Conservation (phyloP, 2,113 vertebrate species). For the Paramisgurnus dabryanus region DNA sequence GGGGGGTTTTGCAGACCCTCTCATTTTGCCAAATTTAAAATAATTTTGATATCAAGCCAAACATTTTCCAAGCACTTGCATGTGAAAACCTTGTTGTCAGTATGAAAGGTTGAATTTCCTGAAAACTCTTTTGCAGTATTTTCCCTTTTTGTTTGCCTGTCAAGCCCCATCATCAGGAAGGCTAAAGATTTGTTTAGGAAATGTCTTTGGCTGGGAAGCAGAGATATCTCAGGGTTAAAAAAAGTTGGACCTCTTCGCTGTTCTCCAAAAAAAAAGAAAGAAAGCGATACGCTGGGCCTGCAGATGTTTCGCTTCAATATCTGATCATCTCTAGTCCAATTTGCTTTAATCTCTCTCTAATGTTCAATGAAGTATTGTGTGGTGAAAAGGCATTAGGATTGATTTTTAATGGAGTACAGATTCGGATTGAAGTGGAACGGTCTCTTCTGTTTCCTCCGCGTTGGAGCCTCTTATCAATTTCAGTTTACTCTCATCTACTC, state of each 20-base stretch:
- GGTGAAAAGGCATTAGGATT: slow-evolving; percentile 65
- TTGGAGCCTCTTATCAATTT: slow-evolving; percentile 34
- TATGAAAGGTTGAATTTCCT: neutral
- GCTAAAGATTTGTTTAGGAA: slow-evolving; percentile 28
- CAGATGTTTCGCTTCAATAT: slow-evolving; percentile 42
- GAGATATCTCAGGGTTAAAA: slow-evolving; percentile 26
- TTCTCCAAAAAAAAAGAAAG: neutral
- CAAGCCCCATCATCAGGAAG: slow-evolving; percentile 12
- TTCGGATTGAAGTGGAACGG: slow-evolving; percentile 58
- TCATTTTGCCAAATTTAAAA: neutral
- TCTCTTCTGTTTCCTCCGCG: slow-evolving; percentile 23
- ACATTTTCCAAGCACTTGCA: no score
- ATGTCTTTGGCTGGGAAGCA: slow-evolving; percentile 26
- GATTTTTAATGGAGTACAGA: slow-evolving; percentile 63
- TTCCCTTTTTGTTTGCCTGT: slow-evolving; percentile 29
- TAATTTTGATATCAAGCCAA: no score
- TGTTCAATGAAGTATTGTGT: slow-evolving; percentile 63
- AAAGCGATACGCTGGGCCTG: slow-evolving; percentile 13
- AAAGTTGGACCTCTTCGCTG: slow-evolving; percentile 17
- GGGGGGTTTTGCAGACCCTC: slow-evolving; percentile 33
- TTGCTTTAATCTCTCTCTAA: slow-evolving; percentile 61
- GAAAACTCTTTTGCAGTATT: neutral
- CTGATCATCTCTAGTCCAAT: slow-evolving; percentile 57
- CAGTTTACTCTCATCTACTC: slow-evolving; percentile 31
- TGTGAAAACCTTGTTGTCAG: no score